A percentile compares a stretch with the other conserved stretches of the same genome.
phyloP scores from a whole-genome alignment of 2,797 vertebrate genomes.

The Pangasius mekongensis region DNA sequence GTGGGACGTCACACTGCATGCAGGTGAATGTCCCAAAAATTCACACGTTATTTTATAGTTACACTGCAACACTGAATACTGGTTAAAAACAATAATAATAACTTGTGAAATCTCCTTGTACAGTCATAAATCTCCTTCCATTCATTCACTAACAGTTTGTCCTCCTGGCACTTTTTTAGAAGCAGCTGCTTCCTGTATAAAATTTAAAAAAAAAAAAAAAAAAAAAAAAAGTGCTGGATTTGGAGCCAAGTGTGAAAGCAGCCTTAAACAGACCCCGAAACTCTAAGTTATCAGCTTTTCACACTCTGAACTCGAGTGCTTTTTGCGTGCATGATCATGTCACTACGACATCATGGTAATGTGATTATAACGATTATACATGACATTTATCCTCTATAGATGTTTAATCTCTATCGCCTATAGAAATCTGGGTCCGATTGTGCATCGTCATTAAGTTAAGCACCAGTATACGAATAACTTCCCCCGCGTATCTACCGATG shows the following conservation, averaged over 20 bases:
- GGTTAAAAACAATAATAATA: too few species aligned
- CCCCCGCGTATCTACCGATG: not conserved
- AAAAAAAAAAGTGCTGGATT: too few species aligned
- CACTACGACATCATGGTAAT: not conserved
- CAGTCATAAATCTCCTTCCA: too few species aligned
- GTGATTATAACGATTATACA: not conserved
- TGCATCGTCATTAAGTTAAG: not conserved
- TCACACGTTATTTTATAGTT: not conserved
- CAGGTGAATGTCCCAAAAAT: too few species aligned
- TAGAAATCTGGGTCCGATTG: not conserved
- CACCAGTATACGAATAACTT: not conserved
- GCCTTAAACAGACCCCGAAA: not conserved
- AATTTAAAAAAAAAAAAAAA: too few species aligned
- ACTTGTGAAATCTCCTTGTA: too few species aligned
- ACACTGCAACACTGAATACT: not conserved
- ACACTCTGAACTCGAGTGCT: not conserved
- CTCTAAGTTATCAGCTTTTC: too few species aligned
- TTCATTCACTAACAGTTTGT: too few species aligned
- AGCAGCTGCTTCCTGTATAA: too few species aligned
- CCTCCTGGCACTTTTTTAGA: too few species aligned
- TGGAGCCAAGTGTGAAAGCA: slow-evolving; percentile 11
- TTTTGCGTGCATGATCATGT: not conserved
- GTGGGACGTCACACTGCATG: not conserved
- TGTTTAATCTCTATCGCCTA: not conserved
- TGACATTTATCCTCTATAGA: not conserved